phyloP scores from a whole-genome alignment of 1,140 invertebrate species.

The Sweltsa coloradensis region DNA sequence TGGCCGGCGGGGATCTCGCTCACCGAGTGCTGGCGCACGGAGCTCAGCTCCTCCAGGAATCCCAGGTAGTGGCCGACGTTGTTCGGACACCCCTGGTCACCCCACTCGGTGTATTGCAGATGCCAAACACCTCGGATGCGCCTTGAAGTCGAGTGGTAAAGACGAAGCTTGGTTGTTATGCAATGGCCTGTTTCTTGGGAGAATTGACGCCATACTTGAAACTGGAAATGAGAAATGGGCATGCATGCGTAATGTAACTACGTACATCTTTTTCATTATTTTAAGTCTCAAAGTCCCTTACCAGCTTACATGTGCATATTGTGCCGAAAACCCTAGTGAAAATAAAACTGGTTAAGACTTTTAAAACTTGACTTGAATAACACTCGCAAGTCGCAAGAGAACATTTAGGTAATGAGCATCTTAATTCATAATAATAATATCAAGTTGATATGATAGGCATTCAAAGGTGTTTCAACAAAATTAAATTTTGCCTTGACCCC shows the following conservation, averaged over 20 bases:
- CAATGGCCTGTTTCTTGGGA: slow-evolving; percentile 45
- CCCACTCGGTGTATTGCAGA: slow-evolving; percentile 70
- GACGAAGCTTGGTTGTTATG: slow-evolving; percentile 41
- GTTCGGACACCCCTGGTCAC: slow-evolving; percentile 50
- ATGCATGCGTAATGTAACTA: no score
- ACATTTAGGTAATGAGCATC: slow-evolving; percentile 28
- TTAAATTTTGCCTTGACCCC: no score
- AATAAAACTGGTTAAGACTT: background rate
- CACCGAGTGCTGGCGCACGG: slow-evolving; percentile 57
- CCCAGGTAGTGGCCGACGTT: slow-evolving; percentile 51
- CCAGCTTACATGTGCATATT: no score
- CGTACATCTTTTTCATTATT: no score
- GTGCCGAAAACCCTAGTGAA: no score
- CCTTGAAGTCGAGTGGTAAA: slow-evolving; percentile 38
- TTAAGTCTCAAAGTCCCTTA: no score
- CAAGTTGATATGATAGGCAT: no score
- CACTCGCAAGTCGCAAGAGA: no score
- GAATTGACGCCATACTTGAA: slow-evolving; percentile 52
- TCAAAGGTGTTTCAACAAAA: no score
- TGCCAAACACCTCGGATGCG: slow-evolving; percentile 61
- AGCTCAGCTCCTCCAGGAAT: slow-evolving; percentile 76
- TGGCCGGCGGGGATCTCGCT: slow-evolving; percentile 49
- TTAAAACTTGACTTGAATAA: background rate
- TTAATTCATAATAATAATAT: no score
- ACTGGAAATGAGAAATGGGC: slow-evolving; percentile 44